Percentiles rank a stretch among this genome's conserved stretches.
phyloP scores from a whole-genome alignment of 64 coral and sea anemone genomes.

The Acropora tenuis region DNA sequence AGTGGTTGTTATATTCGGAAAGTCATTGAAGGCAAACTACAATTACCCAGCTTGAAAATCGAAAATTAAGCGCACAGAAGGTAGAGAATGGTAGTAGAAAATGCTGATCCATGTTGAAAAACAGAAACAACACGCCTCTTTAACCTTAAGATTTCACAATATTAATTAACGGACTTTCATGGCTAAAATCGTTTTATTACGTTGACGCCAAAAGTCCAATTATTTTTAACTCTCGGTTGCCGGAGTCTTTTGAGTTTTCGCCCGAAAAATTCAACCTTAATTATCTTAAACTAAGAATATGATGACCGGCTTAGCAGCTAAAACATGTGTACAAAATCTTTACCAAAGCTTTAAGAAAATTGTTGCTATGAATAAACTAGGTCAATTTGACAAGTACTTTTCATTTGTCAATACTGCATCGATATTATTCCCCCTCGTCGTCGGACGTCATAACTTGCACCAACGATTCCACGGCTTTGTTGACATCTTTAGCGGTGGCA shows the following conservation, averaged over 20 bases:
- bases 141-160: no score
- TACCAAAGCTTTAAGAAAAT: slow-evolving; percentile 25
- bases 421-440: slow-evolving; percentile 50
- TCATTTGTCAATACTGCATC: not conserved
- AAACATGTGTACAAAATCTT: slow-evolving; percentile 15
- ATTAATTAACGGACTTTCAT: no score
- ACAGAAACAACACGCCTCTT: no score
- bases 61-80: not conserved
- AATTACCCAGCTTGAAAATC: not conserved
- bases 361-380: not conserved
- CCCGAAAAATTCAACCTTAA: no score
- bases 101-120: no score
- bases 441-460: slow-evolving; percentile 86
- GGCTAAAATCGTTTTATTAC: no score
- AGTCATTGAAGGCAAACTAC: not conserved
- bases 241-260: no score
- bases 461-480: slow-evolving; percentile 86
- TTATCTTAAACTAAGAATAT: no score
- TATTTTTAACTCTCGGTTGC: no score
- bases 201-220: no score
- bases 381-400: slow-evolving; percentile 3
- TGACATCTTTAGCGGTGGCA: slow-evolving; percentile 83
- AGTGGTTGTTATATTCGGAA: not conserved
- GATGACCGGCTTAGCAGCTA: not conserved
- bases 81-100: no score